These are phyloP conservation scores for Ciconia stormi DNA, from an alignment of 2,113 vertebrate species.

Conservation along the genomic window DNA sequence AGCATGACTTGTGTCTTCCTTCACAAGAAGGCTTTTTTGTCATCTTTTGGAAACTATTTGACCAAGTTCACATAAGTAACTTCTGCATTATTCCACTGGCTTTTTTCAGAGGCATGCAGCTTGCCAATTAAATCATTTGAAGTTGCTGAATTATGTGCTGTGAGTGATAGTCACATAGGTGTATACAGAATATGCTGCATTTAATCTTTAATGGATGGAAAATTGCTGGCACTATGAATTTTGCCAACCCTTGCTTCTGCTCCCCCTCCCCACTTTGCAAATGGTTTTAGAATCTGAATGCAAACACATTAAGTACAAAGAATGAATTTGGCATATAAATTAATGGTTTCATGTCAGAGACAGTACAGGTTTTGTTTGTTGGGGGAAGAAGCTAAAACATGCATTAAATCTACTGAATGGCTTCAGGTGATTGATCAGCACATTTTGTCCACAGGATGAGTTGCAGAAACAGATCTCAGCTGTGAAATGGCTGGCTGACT, in stretches of 20 bases:
- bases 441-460: neutral
- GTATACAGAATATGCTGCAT: neutral
- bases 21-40: neutral
- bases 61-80: neutral
- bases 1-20: neutral
- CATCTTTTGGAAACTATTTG: neutral
- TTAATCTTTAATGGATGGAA: slow-evolving; percentile 37
- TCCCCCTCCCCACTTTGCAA: neutral
- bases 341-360: slow-evolving; percentile 17
- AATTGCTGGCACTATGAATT: slow-evolving; percentile 43
- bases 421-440: slow-evolving; percentile 13
- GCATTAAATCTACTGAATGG: neutral
- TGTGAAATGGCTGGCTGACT: neutral
- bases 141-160: slow-evolving; percentile 14
- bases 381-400: slow-evolving; percentile 1
- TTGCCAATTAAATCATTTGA: slow-evolving; percentile 43
- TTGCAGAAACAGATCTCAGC: neutral
- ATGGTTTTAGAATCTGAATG: slow-evolving; percentile 25
- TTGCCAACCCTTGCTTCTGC: neutral
- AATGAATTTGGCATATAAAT: slow-evolving; percentile 51
- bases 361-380: slow-evolving; percentile 13
- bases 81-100: neutral
- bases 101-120: neutral
- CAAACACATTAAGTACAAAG: slow-evolving; percentile 27
- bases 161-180: slow-evolving; percentile 42